Evolutionary conservation across 2,797 vertebrate species (phyloP).

Genomic region (Syngnathus rostellatus): DNA sequence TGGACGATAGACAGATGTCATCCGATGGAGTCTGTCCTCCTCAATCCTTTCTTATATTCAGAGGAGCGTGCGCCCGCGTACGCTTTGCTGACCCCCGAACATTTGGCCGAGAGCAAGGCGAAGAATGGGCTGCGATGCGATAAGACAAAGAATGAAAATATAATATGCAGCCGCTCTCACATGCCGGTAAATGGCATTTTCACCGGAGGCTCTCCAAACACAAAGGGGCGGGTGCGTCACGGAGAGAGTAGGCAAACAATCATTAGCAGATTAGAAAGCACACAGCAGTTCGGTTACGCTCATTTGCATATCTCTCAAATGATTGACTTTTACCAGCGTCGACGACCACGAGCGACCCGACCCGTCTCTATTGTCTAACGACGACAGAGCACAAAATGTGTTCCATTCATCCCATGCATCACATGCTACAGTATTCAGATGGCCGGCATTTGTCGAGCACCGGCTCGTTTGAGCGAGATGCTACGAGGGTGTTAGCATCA

Average conservation of each 20-base stretch:
- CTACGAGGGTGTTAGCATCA: too few relatives aligned
- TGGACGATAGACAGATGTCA: conserved; percentile 57
- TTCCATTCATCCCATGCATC: background rate
- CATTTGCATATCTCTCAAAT: conserved; percentile 3
- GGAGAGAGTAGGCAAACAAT: conserved; percentile 18
- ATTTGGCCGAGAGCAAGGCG: background rate
- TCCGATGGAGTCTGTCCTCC: conserved; percentile 48
- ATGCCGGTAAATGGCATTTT: background rate
- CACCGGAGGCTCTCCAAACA: conserved; percentile 2
- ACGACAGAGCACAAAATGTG: background rate
- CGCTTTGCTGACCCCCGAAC: background rate
- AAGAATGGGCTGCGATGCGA: conserved; percentile 3
- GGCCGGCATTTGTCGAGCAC: background rate
- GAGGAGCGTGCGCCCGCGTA: conserved; percentile 32
- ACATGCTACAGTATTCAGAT: background rate
- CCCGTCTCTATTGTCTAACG: too few relatives aligned
- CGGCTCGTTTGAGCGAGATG: background rate
- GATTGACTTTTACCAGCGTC: conserved; percentile 10
- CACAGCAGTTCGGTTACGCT: conserved; percentile 12
- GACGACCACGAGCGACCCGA: conserved; percentile 2
- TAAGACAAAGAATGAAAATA: background rate
- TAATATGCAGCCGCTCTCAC: background rate
- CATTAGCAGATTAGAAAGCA: conserved; percentile 22
- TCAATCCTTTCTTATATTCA: conserved; percentile 16
- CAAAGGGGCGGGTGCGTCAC: conserved; percentile 9